These are phyloP conservation scores for Elgaria multicarinata DNA, from an alignment of 2,113 vertebrate species.

Conservation along the genomic window DNA sequence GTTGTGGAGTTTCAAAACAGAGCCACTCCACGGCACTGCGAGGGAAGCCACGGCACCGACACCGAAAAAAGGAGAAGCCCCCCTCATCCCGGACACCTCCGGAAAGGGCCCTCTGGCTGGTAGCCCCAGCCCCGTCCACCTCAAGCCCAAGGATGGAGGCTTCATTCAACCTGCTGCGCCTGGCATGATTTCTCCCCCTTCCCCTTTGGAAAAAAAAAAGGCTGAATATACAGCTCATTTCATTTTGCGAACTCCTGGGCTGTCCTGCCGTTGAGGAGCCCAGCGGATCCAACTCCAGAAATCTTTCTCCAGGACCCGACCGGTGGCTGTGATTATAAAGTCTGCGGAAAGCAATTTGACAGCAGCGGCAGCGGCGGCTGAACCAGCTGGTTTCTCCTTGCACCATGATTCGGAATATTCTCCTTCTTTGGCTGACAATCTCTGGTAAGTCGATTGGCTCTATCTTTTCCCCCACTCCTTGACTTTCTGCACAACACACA, in stretches of 20 bases:
- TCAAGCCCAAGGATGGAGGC: not conserved
- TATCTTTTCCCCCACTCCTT: not conserved
- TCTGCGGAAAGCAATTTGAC: not conserved
- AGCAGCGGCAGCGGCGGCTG: not conserved
- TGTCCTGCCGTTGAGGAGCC: too few species aligned
- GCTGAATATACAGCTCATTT: not conserved
- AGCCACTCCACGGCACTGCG: not conserved
- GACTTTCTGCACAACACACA: not conserved
- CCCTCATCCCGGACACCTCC: not conserved
- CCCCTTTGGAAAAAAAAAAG: not conserved
- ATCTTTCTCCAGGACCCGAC: not conserved
- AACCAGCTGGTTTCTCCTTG: too few species aligned
- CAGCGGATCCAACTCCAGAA: not conserved
- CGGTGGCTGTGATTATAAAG: not conserved
- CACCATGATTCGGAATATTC: not conserved
- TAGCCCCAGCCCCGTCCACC: too few species aligned
- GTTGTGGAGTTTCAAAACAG: constrained; percentile 29
- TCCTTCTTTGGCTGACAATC: not conserved
- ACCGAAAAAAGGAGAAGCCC: not conserved
- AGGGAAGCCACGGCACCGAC: not conserved
- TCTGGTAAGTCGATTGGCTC: not conserved
- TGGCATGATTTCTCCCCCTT: not conserved
- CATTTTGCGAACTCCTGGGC: not conserved
- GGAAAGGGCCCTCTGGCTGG: not conserved
- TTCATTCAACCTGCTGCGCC: not conserved